Base-by-base conservation (phyloP, 2,888 invertebrate species). In the Leistus spinibarbis region DNA sequence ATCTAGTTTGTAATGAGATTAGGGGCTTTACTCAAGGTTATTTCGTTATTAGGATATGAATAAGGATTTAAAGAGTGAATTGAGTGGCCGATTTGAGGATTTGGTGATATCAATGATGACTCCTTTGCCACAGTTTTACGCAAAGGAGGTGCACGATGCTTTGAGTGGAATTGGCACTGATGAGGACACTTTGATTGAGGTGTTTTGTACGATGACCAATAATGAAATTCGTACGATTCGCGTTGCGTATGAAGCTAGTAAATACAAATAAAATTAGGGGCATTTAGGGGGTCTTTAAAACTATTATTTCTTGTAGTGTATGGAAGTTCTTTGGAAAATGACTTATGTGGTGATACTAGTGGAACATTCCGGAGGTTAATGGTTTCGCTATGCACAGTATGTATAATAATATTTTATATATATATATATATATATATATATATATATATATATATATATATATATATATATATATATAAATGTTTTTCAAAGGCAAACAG, bases 341-440 rank as follows among this genome's bases (percentile, higher is more conserved):
- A 96, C 83, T 86, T 98, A 23, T 90, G 89, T 78, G 91, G 92
- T 67, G 98, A 98, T 84, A 97, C 97, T 1, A 95, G 95, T 65
- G 98, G 98, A 13, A 93, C 93, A 82, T 98, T 98, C 87, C 93
- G 94, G 84, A 90, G 97, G 71, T 88, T 98, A 57, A 91, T 98
- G 87, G 93, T 96, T 22, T 95, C 97, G 24, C 85, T 96, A 16
- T 93, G 93, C 81, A 91, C 91, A 83, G 92, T 91, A 82, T 86
- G 86, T 82, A 53, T 10, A 69, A 40, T 53, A 68, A 68, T 22
- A 54, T 17, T 3, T 1, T 17, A 54, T 17, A 5, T 5, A 5
- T 16, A 54, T 54, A 54, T 54, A n/a, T 54, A 54, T 5, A 5
- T 54, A 54, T 1, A 53, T 53, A 54, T 54, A 54, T 16, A 13